Evolutionary conservation across 2,113 vertebrate genomes (phyloP), one percentile per base, ranked within the genome.

Genomic region (Ptychochromis oligacanthus): DNA sequence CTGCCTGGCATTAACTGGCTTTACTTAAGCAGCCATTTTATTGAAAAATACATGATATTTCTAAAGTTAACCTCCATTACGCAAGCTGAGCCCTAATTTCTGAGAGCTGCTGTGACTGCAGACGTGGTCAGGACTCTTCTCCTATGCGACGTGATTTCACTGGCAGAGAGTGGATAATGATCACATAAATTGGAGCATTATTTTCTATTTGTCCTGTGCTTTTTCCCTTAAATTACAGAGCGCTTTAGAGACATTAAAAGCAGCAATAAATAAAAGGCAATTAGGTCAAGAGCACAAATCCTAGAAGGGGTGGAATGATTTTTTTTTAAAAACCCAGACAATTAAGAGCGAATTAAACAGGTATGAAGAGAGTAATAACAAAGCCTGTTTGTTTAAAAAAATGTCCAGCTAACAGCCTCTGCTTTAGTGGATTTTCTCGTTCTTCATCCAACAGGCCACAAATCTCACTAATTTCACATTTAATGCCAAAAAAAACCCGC

Each of bases 11-110:
- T 86, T 78, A 85, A 75, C 79, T 36, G 72, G 65, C 77, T 86
- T 83, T 62, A 79, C 88, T 89, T 81, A 59, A 89, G 87, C 84
- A 72, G 81, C 81, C 77, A 77, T 78, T 87, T 90, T 81, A 78
- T 72, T 89, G 31, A 89, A 88, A 87, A 65, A 86, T 84, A 60
- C 75, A 88, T 59, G 31, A 79, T 85, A 60, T 83, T 74, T 61
- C 74, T 70, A 56, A 83, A 85, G 82, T 81, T 80, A 81, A 89
- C 88, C 77, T 86, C 75, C 80, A 59, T 70, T 65, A 78, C 11
- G 13, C 31, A 64, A 82, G 82, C 75, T 80, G 26, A 81, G 55
- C 65, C 75, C 64, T 80, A 7, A 75, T 84, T 79, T 85, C 70
- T 88, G 60, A 49, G 54, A 77, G 59, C 77, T 22, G 5, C 74